Percentiles rank a stretch among this genome's conserved stretches.
These are phyloP conservation scores for Apoderus coryli DNA, from an alignment of 2,888 invertebrate genomes.

Conservation along the genomic window DNA sequence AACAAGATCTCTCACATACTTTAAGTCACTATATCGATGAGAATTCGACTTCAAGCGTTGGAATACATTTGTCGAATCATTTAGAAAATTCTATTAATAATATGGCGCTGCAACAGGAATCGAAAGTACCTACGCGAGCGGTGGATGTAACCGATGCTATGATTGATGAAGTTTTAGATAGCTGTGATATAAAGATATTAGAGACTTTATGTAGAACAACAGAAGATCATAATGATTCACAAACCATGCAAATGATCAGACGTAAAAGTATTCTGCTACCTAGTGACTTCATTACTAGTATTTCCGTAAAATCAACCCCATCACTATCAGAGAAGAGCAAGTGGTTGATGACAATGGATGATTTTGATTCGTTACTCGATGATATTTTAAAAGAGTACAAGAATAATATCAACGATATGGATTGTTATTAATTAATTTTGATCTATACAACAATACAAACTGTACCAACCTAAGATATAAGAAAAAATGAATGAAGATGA, in stretches of 20 bases:
- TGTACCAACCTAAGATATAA: too few species aligned
- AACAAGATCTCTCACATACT: too few species aligned
- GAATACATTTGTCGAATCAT: neutral
- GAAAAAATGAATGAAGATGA: too few species aligned
- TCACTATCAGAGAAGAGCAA: slow-evolving; percentile 44
- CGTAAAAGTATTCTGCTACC: slow-evolving; percentile 35
- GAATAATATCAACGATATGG: slow-evolving; percentile 45
- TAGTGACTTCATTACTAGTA: slow-evolving; percentile 42
- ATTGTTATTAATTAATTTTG: slow-evolving; percentile 56
- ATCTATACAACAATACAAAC: too few species aligned
- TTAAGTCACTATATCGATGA: neutral
- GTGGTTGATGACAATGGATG: slow-evolving; percentile 55
- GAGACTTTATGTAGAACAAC: slow-evolving; percentile 40
- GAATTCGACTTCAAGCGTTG: neutral
- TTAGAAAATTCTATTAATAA: too few species aligned
- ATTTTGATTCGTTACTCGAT: slow-evolving; percentile 54
- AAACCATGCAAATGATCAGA: slow-evolving; percentile 7
- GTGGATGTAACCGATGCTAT: slow-evolving; percentile 26
- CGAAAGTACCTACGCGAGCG: too few species aligned
- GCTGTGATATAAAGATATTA: slow-evolving; percentile 46
- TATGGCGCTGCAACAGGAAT: too few species aligned
- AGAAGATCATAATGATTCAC: slow-evolving; percentile 27
- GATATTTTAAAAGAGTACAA: slow-evolving; percentile 54
- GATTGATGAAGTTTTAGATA: slow-evolving; percentile 49
- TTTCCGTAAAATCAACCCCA: slow-evolving; percentile 45